These are phyloP conservation scores for Clarias pachynema DNA, from an alignment of 2,797 vertebrate species.

Conservation along the genomic window DNA sequence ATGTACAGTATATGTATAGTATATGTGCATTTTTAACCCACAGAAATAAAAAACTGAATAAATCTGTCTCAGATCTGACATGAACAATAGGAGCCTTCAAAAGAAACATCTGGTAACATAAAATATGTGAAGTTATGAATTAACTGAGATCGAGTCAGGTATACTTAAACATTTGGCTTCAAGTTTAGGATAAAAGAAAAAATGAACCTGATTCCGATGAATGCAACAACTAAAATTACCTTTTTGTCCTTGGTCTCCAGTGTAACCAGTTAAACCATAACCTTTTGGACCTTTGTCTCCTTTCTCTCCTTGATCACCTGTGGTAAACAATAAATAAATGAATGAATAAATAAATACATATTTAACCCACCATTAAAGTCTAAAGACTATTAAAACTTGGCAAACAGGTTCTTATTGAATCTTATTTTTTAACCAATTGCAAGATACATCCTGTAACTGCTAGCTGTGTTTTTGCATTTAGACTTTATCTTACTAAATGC, in stretches of 20 bases:
- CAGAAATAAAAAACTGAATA: background rate
- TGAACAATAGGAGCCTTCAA: background rate
- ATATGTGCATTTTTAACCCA: background rate
- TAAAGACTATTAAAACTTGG: slow-evolving; percentile 9
- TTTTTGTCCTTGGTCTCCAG: slow-evolving; percentile 69
- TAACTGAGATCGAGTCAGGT: background rate
- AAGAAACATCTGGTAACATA: background rate
- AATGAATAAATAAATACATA: too few species aligned
- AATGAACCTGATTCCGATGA: background rate
- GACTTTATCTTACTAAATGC: too few species aligned
- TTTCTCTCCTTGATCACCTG: slow-evolving; percentile 72
- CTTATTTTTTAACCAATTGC: background rate
- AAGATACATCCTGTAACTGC: background rate
- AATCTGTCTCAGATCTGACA: background rate
- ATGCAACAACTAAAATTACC: slow-evolving; percentile 59
- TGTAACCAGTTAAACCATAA: slow-evolving; percentile 67
- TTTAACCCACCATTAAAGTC: too few species aligned
- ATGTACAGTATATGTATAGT: background rate
- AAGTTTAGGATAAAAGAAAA: background rate
- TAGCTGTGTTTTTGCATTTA: background rate
- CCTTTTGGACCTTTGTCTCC: slow-evolving; percentile 73
- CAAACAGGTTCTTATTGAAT: background rate
- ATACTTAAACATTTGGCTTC: background rate
- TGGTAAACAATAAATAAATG: slow-evolving; percentile 42
- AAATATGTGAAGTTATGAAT: background rate